These are phyloP conservation scores for Ruditapes philippinarum DNA, from an alignment of 1,140 invertebrate genomes.

Conservation along the genomic window DNA sequence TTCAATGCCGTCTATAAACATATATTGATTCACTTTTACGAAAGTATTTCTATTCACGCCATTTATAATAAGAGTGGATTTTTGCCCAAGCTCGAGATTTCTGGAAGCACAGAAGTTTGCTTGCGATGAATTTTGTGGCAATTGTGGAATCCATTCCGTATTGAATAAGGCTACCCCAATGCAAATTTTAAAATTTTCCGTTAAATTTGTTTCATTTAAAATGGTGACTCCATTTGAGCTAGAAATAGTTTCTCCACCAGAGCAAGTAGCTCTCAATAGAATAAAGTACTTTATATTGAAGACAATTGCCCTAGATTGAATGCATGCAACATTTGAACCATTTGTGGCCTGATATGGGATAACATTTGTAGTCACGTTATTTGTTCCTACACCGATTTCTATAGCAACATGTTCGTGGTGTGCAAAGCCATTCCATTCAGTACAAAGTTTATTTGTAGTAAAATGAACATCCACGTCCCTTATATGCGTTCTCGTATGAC, in stretches of 20 bases:
- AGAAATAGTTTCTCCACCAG: constrained; percentile 14
- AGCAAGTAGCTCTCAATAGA: neutral
- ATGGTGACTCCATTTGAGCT: constrained; percentile 10
- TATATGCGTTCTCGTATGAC: neutral
- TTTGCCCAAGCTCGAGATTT: neutral
- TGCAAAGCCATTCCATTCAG: constrained; percentile 67
- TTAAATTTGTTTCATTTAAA: neutral
- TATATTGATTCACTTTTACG: neutral
- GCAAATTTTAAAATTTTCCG: neutral
- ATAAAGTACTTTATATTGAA: neutral
- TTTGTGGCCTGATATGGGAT: neutral
- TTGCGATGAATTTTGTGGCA: neutral
- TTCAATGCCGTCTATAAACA: neutral
- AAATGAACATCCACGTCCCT: constrained; percentile 20
- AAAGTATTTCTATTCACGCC: neutral
- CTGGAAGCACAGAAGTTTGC: neutral
- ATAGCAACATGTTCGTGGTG: constrained; percentile 65
- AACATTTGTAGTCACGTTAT: neutral
- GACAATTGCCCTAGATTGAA: neutral
- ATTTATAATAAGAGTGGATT: neutral
- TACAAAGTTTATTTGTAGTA: constrained; percentile 65
- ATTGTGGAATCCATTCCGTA: neutral
- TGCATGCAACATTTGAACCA: neutral
- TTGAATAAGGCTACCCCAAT: neutral
- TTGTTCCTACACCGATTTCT: constrained; percentile 68